Base-by-base conservation (phyloP, 2,113 vertebrate genomes). In the Oenanthe oenanthe region DNA sequence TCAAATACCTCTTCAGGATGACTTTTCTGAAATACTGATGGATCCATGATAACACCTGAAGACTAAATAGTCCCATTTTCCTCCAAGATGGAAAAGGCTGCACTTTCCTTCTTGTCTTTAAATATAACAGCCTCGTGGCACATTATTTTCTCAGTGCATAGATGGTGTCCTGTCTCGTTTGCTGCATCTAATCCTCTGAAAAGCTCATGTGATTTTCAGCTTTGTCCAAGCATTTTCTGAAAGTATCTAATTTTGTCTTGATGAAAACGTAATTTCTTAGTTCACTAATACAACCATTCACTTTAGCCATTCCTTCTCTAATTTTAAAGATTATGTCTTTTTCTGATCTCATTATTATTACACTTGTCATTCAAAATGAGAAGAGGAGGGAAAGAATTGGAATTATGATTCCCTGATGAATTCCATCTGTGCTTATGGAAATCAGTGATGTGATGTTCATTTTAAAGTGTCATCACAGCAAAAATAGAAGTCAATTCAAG, bases 241-340 rank as follows among this genome's bases (percentile, higher is more conserved):
- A 95, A 94, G 54, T 92, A 77, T 91, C 83, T 93, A 93, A 94
- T 96, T 96, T 94, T 93, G 74, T 86, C 94, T 75, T 93, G 92
- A 96, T 93, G 89, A 89, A 97, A 97, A 95, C 92, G 77, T 81
- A 96, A 95, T 97, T 95, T 97, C 74, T 97, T 95, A 95, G 54
- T 96, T 92, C 89, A 28, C 75, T 95, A 93, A 96, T 94, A 88
- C 47, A 89, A 83, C 88, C 60, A 62, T 92, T 95, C 85, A 85
- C 73, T 97, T 95, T 80, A 91, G 66, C 80, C 84, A 94, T 92
- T 93, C 87, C 65, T 97, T 70, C 80, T 78, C 85, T 93, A 93
- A 96, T 95, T 97, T 97, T 93, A 76, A 94, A 95, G 94, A 96
- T 92, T 93, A 94, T 91, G 89, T 92, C 83, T 85, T 95, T 75